Evolutionary conservation across 2,113 vertebrate species (phyloP).

Genomic region (Ellobius talpinus): DNA sequence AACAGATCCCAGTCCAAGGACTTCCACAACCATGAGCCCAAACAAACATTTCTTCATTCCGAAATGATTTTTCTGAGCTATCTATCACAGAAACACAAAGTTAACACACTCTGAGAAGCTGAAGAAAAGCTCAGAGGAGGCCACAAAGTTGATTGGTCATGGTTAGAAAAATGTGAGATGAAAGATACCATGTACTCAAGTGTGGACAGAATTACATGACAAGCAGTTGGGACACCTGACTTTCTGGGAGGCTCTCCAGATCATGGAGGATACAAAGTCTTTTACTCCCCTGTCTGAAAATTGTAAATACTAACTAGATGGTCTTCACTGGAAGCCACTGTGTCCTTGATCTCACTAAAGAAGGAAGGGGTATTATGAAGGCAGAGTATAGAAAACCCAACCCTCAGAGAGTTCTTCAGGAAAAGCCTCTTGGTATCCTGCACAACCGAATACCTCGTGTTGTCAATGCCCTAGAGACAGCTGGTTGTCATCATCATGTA

Average conservation of each 20-base stretch:
- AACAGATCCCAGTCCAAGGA: background rate
- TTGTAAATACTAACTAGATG: background rate
- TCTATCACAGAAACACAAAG: background rate
- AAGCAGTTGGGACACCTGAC: rapidly evolving
- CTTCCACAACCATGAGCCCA: background rate
- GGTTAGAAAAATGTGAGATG: background rate
- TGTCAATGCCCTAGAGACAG: background rate
- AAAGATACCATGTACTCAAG: background rate
- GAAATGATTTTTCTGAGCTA: no score
- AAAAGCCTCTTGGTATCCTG: background rate
- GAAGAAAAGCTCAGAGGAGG: background rate
- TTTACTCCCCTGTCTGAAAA: background rate
- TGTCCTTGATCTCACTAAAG: background rate
- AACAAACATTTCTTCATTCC: background rate
- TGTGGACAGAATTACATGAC: background rate
- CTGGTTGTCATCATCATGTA: background rate
- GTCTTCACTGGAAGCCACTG: background rate
- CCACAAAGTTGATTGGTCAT: background rate
- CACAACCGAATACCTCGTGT: background rate
- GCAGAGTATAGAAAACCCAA: background rate
- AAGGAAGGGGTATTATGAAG: background rate
- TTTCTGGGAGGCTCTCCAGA: background rate
- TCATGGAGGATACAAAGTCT: background rate
- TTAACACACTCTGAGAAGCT: background rate
- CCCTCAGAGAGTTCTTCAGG: background rate